Conservation (phyloP, 92 coral and sea anemone species). For the Epizoanthus ramosus region DNA sequence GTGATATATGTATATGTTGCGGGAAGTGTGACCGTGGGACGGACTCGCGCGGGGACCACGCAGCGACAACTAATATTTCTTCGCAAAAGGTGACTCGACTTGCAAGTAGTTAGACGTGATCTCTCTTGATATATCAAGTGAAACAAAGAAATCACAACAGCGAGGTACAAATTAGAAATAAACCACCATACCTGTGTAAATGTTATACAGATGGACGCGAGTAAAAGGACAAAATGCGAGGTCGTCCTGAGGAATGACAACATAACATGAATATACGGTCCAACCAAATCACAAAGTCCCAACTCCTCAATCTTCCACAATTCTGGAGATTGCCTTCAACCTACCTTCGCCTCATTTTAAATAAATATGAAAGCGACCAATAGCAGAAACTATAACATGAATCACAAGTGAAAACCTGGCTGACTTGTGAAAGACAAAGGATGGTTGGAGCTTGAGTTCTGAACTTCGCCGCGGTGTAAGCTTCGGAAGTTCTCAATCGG, state of each 20-base stretch:
- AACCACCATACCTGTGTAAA: conserved; percentile 64
- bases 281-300: neutral
- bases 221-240: conserved; percentile 65
- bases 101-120: conserved; percentile 1
- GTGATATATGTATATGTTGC: neutral
- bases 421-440: conserved; percentile 24
- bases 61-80: neutral
- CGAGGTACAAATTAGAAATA: neutral
- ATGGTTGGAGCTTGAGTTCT: conserved; percentile 15
- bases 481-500: conserved; percentile 36
- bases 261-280: conserved; percentile 6
- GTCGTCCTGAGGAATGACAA: conserved; percentile 68
- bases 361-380: conserved; percentile 46
- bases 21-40: conserved; percentile 14
- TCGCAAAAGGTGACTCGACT: neutral
- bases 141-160: neutral
- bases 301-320: neutral
- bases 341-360: conserved; percentile 78
- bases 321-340: conserved; percentile 25
- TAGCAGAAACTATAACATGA: conserved; percentile 26
- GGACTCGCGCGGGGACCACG: conserved; percentile 26
- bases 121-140: conserved; percentile 4
- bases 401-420: conserved; percentile 12
- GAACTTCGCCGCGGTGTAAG: conserved; percentile 21
- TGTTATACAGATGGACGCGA: conserved; percentile 50